A percentile compares a stretch with the other conserved stretches of the same genome.
phyloP scores from a whole-genome alignment of 2,113 vertebrate genomes.

The Hypanus sabinus region DNA sequence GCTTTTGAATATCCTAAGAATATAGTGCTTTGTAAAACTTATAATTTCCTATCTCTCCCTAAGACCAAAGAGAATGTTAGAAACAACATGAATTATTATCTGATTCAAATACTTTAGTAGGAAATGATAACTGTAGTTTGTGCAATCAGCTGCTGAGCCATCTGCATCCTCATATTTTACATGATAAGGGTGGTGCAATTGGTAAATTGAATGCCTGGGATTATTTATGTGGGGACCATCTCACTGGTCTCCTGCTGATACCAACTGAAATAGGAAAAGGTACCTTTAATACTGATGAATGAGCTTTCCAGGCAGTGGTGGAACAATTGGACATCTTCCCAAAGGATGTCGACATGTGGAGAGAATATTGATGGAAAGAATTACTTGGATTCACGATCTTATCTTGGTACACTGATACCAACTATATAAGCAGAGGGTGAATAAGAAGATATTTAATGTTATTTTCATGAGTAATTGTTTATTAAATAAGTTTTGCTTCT shows the following conservation, averaged over 20 bases:
- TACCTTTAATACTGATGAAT: constrained; percentile 65
- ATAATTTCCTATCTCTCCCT: constrained; percentile 70
- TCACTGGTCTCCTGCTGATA: constrained; percentile 76
- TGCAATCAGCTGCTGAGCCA: constrained; percentile 82
- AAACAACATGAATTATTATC: constrained; percentile 87
- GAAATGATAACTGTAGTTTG: constrained; percentile 64
- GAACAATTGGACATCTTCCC: constrained; percentile 74
- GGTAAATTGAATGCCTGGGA: constrained; percentile 88
- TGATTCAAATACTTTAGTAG: constrained; percentile 76
- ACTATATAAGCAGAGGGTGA: constrained; percentile 85
- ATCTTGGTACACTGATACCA: constrained; percentile 92
- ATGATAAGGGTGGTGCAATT: constrained; percentile 91
- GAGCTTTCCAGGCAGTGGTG: constrained; percentile 71
- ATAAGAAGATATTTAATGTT: constrained; percentile 96
- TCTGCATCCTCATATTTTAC: constrained; percentile 95
- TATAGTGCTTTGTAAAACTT: constrained; percentile 90
- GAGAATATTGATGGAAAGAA: constrained; percentile 81
- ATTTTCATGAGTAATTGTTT: constrained; percentile 56
- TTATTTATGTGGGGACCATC: constrained; percentile 40
- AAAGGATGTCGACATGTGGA: constrained; percentile 76
- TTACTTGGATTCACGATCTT: constrained; percentile 86
- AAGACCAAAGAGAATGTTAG: constrained; percentile 69
- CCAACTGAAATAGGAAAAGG: constrained; percentile 84
- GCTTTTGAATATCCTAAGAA: constrained; percentile 90
- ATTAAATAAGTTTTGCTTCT: constrained; percentile 92